Conservation (phyloP, 2,113 vertebrate genomes). For the Parus major region DNA sequence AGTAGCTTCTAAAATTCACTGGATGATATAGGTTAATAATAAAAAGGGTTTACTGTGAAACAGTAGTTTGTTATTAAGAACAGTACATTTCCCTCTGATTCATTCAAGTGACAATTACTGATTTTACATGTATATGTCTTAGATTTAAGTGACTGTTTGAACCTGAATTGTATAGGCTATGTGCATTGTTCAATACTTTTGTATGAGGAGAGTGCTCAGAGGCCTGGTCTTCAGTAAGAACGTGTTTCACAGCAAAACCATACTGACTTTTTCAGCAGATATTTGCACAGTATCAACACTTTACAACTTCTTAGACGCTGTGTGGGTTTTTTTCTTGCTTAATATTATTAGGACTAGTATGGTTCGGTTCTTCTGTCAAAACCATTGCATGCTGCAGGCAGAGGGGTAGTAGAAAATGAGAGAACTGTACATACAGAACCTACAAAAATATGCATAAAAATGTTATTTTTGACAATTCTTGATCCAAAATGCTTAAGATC, state of each 20-base stretch:
- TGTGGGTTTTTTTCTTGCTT: accelerated
- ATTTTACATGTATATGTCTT: background rate
- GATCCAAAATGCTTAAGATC: background rate
- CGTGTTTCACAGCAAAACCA: background rate
- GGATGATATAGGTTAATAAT: background rate
- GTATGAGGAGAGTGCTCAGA: background rate
- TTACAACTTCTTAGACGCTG: background rate
- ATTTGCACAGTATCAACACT: background rate
- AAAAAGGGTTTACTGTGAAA: background rate
- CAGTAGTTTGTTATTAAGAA: background rate
- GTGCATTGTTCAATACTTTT: background rate
- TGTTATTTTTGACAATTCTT: background rate
- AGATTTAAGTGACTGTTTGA: background rate
- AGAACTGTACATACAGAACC: background rate
- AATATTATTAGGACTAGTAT: background rate
- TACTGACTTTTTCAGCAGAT: background rate
- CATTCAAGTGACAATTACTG: background rate
- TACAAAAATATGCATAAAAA: background rate
- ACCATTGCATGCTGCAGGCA: background rate
- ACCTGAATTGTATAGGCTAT: background rate
- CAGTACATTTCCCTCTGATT: background rate
- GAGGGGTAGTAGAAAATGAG: background rate
- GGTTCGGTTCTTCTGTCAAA: background rate
- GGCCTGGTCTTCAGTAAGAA: background rate
- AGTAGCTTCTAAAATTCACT: background rate